phyloP scores from a whole-genome alignment of 1,140 invertebrate species.

The Wiebesia pumilae region DNA sequence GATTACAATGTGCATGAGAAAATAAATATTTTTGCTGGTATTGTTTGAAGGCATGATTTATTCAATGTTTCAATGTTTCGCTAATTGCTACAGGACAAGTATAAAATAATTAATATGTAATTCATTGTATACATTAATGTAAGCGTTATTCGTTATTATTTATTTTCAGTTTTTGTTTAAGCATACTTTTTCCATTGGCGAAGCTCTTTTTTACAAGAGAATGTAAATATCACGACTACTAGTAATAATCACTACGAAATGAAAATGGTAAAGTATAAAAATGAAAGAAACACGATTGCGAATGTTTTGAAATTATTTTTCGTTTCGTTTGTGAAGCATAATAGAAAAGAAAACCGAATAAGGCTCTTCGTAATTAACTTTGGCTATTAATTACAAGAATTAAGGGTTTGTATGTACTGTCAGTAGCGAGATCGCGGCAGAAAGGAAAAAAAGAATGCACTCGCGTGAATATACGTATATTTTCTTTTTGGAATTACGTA shows the following conservation, averaged over 20 bases:
- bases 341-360: not conserved
- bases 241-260: not conserved
- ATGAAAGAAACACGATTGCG: not conserved
- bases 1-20: not conserved
- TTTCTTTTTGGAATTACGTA: constrained; percentile 28
- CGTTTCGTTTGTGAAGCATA: too few species aligned
- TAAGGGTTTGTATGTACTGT: not conserved
- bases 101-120: too few species aligned
- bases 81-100: too few species aligned
- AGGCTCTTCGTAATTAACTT: constrained; percentile 7
- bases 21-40: not conserved
- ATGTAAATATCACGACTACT: not conserved
- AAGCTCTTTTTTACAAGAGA: not conserved
- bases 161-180: not conserved
- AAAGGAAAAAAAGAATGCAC: not conserved
- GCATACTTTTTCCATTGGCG: too few species aligned
- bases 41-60: not conserved
- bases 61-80: too few species aligned
- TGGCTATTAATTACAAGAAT: constrained; percentile 40
- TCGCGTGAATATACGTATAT: not conserved
- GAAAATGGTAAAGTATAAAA: not conserved
- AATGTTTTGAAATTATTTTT: not conserved
- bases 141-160: too few species aligned
- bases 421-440: not conserved
- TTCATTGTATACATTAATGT: too few species aligned